Evolutionary conservation across 2,113 vertebrate genomes (phyloP).

Genomic region (Copsychus sechellarum): DNA sequence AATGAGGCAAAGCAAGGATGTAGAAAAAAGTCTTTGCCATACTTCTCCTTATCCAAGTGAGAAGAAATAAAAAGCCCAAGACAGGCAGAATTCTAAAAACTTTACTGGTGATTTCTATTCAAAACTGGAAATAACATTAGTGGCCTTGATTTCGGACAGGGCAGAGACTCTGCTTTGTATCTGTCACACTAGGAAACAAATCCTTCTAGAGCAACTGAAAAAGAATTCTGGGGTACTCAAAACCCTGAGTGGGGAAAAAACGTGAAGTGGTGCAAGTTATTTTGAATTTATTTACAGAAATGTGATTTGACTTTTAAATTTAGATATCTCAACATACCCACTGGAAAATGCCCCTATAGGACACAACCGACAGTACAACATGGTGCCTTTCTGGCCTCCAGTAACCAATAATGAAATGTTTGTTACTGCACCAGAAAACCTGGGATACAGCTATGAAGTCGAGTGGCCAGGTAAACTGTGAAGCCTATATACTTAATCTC

Average conservation of each 20-base stretch:
- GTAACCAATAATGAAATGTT: constrained; percentile 95
- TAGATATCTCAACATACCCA: constrained; percentile 85
- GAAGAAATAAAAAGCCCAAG: not conserved
- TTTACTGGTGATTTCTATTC: not conserved
- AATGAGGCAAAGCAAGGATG: not conserved
- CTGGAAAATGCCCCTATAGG: constrained; percentile 95
- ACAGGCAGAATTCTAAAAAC: not conserved
- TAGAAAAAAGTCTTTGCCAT: not conserved
- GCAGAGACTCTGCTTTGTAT: not conserved
- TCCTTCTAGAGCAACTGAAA: not conserved
- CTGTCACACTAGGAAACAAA: not conserved
- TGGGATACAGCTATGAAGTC: constrained; percentile 91
- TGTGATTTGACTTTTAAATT: constrained; percentile 40
- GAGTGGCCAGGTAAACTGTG: constrained; percentile 89
- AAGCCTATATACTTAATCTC: not conserved
- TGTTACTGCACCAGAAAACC: constrained; percentile 85
- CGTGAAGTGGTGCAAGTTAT: not conserved
- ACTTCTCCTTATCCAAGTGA: not conserved
- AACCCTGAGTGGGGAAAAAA: not conserved
- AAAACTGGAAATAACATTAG: not conserved
- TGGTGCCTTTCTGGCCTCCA: constrained; percentile 99
- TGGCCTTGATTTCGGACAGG: not conserved
- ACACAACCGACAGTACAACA: constrained; percentile 92
- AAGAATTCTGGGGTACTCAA: not conserved
- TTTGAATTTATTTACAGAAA: not conserved